phyloP scores from a whole-genome alignment of 2,888 invertebrate species.

The Hemistola chrysoprasaria region DNA sequence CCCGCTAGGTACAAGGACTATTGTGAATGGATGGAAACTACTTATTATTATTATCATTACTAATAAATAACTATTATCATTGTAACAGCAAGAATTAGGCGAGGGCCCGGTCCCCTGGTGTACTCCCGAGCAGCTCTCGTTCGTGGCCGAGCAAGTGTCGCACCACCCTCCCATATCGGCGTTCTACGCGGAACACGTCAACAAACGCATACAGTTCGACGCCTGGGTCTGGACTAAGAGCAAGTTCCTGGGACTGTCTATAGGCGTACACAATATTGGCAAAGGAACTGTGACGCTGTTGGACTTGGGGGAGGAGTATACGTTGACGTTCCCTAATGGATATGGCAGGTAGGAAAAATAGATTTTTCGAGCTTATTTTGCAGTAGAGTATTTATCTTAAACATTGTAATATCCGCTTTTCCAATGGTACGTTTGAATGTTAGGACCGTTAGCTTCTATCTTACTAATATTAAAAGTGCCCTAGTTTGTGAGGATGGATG shows the following conservation, averaged over 20 bases:
- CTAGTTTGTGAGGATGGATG: too few relatives aligned
- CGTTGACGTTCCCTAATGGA: constrained; percentile 98
- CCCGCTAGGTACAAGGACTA: too few relatives aligned
- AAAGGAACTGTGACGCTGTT: constrained; percentile 95
- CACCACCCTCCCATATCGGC: constrained; percentile 99
- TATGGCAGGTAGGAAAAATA: constrained; percentile 89
- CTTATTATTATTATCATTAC: too few relatives aligned
- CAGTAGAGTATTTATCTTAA: too few relatives aligned
- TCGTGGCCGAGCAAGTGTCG: constrained; percentile 99
- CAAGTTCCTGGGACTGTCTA: constrained; percentile 98
- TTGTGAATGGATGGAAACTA: too few relatives aligned
- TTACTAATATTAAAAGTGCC: too few relatives aligned
- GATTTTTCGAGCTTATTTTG: too few relatives aligned
- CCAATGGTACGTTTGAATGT: too few relatives aligned
- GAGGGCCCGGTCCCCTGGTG: constrained; percentile 97
- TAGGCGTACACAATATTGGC: constrained; percentile 99
- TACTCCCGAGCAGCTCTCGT: constrained; percentile 92
- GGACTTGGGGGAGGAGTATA: constrained; percentile 96
- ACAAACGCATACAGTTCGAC: constrained; percentile 95
- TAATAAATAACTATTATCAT: too few relatives aligned
- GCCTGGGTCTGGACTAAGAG: constrained; percentile 99
- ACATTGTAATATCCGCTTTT: too few relatives aligned
- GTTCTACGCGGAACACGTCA: constrained; percentile 98
- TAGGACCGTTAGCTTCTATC: too few relatives aligned
- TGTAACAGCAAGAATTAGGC: constrained; percentile 71